Evolutionary conservation across 1,140 invertebrate genomes (phyloP), one percentile per base, ranked within the genome.

Genomic region (Oryctes rhinoceros): DNA sequence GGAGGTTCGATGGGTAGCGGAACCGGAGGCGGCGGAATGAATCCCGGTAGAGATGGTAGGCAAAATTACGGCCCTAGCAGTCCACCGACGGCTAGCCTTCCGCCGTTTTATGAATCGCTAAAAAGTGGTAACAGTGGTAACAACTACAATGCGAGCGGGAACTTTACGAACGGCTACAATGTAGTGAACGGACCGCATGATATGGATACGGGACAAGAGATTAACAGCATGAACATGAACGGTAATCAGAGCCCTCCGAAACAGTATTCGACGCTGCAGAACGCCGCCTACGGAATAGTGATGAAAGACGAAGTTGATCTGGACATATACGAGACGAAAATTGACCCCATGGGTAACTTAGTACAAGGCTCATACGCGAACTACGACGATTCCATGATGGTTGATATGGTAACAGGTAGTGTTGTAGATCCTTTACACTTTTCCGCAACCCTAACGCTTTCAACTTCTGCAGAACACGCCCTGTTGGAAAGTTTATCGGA

Each of bases 11-110:
- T 91, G 11, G 91, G 90, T 35, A 89, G 91, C 6, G 92, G 92
- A 2, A 90, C 90, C 13, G 92, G 93, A 0, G 93, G 92, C 5
- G 93, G 93, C 18, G 92, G 92, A n/a, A 92, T 92, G 89, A 92
- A 92, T 83, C 90, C 90, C 10, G 94, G 94, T 0, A 91, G 94
- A 13, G 93, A 94, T 85, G 93, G 93, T 4, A 90, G 94, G 30
- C 93, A 93, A 67, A 94, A 95, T 85, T 95, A 95, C 85, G 94
- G 94, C 4, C 94, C 94, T 3, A 95, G 94, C 81, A 95, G 94
- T 81, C 94, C 94, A 74, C 94, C 94, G 3, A 95, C 94, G 0
- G 94, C 94, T 0, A 94, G 94, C 53, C 86, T 96, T 71, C 95
- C 95, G 7, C 94, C 95, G 0, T 96, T 96, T 84, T 95, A 95